These are phyloP conservation scores for Echinometra lucunter DNA, from an alignment of 53 echinoderm and acorn worm genomes.

Conservation along the genomic window DNA sequence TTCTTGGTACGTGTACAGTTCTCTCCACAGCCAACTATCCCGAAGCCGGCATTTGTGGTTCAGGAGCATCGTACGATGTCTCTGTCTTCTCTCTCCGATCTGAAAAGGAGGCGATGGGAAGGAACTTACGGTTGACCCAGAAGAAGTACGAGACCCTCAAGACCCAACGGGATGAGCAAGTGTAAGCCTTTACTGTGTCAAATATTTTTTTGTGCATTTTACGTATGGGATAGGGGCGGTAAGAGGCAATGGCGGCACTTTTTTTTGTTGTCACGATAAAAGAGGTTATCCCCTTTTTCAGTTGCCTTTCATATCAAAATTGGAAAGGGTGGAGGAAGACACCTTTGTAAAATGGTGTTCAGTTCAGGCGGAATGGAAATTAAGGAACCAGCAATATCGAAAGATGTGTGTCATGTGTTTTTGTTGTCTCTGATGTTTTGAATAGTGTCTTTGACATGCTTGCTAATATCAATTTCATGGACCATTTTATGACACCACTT, in stretches of 20 bases:
- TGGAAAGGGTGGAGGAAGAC: neutral
- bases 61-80: conserved; percentile 38
- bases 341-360: neutral
- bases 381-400: too few species aligned
- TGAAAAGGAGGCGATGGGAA: neutral
- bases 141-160: conserved; percentile 18
- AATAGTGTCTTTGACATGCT: too few species aligned
- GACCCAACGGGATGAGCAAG: conserved; percentile 53
- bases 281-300: neutral
- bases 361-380: neutral
- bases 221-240: too few species aligned
- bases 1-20: conserved; percentile 1
- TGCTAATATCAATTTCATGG: too few species aligned
- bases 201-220: neutral
- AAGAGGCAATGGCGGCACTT: too few species aligned
- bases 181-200: conserved; percentile 14
- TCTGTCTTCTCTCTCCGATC: conserved; percentile 5
- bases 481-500: too few species aligned
- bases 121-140: neutral
- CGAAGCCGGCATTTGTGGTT: conserved; percentile 42
- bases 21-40: conserved; percentile 21
- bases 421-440: too few species aligned
- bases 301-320: neutral
- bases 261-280: neutral
- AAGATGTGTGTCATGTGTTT: too few species aligned